Evolutionary conservation across 2,888 invertebrate species (phyloP).

Genomic region (Anagyrus pseudococci): DNA sequence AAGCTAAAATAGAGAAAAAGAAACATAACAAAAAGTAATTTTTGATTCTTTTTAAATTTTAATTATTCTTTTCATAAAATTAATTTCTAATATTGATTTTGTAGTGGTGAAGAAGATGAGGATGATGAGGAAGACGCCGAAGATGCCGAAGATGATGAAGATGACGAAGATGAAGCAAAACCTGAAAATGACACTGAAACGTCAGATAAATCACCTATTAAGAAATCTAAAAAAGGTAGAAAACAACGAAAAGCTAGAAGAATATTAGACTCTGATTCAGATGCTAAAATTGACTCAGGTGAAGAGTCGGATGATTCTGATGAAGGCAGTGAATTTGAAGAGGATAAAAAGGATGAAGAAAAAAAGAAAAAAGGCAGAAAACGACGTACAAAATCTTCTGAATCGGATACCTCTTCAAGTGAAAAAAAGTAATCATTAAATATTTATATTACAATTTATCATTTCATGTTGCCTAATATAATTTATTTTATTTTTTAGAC

Average conservation of each 20-base stretch:
- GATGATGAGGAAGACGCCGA: no score
- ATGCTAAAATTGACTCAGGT: conserved; percentile 28
- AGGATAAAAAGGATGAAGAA: conserved; percentile 35
- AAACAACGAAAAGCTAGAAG: conserved; percentile 42
- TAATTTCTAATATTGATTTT: neutral
- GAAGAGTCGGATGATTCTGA: conserved; percentile 9
- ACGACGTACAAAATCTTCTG: conserved; percentile 46
- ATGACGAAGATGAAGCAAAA: no score
- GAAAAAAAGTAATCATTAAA: conserved; percentile 43
- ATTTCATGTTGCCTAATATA: neutral
- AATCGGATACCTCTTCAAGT: conserved; percentile 47
- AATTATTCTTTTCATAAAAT: neutral
- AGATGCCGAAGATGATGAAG: no score
- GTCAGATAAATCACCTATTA: conserved; percentile 25
- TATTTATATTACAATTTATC: conserved; percentile 6
- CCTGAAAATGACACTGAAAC: neutral
- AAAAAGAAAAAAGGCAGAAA: conserved; percentile 42
- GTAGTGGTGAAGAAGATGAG: conserved; percentile 27
- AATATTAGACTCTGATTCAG: conserved; percentile 51
- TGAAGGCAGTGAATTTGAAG: conserved; percentile 3
- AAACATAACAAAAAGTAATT: conserved; percentile 38
- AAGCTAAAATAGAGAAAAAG: conserved; percentile 34
- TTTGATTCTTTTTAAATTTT: neutral
- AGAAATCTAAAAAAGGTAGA: conserved; percentile 24
- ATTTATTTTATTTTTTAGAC: conserved; percentile 3